These are phyloP conservation scores for Dioctria linearis DNA, from an alignment of 2,888 invertebrate genomes.

Conservation along the genomic window DNA sequence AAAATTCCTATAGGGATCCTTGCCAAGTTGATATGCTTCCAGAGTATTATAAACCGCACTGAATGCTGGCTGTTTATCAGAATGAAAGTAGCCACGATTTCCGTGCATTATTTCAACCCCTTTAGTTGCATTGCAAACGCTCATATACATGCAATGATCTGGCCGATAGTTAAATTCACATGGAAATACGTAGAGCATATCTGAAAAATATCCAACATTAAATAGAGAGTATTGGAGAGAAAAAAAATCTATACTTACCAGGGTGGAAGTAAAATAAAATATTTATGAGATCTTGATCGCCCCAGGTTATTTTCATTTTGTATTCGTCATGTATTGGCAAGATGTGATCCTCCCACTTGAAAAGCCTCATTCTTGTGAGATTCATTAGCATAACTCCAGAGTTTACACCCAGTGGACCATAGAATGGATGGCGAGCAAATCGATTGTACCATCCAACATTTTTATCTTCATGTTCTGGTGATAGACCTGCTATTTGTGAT, in stretches of 20 bases:
- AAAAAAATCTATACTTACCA: slow-evolving; percentile 70
- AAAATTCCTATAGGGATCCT: slow-evolving; percentile 77
- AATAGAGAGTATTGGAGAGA: slow-evolving; percentile 61
- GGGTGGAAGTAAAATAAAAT: slow-evolving; percentile 88
- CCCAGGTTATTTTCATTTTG: slow-evolving; percentile 91
- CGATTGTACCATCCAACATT: slow-evolving; percentile 96
- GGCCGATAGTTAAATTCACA: slow-evolving; percentile 94
- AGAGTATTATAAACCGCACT: slow-evolving; percentile 77
- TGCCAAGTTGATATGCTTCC: slow-evolving; percentile 76
- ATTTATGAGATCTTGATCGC: slow-evolving; percentile 96
- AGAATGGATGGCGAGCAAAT: slow-evolving; percentile 95
- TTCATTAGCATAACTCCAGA: slow-evolving; percentile 99
- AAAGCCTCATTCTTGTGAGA: slow-evolving; percentile 88
- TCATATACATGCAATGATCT: slow-evolving; percentile 97
- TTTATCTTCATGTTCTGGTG: slow-evolving; percentile 93
- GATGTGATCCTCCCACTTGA: slow-evolving; percentile 89
- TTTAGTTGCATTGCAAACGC: slow-evolving; percentile 78
- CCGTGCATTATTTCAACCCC: slow-evolving; percentile 93
- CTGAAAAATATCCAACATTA: slow-evolving; percentile 71
- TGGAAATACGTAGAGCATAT: slow-evolving; percentile 83
- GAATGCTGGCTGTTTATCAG: slow-evolving; percentile 88
- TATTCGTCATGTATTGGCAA: slow-evolving; percentile 89
- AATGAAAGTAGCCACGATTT: slow-evolving; percentile 88
- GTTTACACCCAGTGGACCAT: slow-evolving; percentile 87
- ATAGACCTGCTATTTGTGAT: slow-evolving; percentile 88